phyloP scores from a whole-genome alignment of 2,113 vertebrate genomes.

The Spheniscus mendiculus region DNA sequence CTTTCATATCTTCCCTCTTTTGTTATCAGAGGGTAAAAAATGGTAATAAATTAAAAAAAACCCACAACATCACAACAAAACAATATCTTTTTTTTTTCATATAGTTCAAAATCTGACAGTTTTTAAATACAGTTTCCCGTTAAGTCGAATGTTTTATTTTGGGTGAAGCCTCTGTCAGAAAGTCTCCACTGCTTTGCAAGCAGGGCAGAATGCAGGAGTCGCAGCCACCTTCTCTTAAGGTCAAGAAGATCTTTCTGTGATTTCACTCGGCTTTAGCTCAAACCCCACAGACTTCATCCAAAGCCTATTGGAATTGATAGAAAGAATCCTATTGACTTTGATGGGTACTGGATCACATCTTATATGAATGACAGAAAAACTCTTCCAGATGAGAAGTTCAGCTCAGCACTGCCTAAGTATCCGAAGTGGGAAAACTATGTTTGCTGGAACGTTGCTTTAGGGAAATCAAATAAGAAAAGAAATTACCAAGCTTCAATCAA shows the following conservation, averaged over 20 bases:
- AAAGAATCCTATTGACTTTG: not conserved
- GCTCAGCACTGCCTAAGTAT: not conserved
- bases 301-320: not conserved
- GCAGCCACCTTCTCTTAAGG: not conserved
- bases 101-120: not conserved
- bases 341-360: not conserved
- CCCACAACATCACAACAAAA: not conserved
- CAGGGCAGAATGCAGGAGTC: not conserved
- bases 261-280: not conserved
- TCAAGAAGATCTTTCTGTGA: not conserved
- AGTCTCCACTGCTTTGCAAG: not conserved
- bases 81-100: rapidly evolving
- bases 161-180: not conserved
- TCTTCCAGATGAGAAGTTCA: not conserved
- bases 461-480: constrained; percentile 14
- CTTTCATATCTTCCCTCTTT: not conserved
- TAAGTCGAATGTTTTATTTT: not conserved
- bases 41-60: rapidly evolving
- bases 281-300: not conserved
- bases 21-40: not conserved
- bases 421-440: not conserved
- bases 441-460: not conserved
- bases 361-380: not conserved
- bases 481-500: not conserved
- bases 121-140: not conserved